Conservation (phyloP, 2,888 invertebrate species). For the Zygogramma bicolorata region DNA sequence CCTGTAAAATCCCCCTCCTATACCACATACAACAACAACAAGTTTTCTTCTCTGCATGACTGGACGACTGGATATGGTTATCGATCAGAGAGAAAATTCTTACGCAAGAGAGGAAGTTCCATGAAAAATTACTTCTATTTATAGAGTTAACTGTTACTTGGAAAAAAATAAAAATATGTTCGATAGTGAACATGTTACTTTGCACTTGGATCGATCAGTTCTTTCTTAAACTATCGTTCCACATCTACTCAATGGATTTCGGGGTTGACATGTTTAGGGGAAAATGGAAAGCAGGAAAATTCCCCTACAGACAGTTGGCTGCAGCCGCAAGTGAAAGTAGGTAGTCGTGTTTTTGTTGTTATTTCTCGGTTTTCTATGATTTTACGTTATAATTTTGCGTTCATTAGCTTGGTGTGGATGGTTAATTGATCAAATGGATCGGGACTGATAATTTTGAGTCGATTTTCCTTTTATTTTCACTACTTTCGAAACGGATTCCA, state of each 20-base stretch:
- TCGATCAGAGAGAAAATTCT: background rate
- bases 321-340: conserved; percentile 39
- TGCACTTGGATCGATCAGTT: background rate
- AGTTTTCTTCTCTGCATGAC: background rate
- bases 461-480: background rate
- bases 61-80: background rate
- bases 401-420: background rate
- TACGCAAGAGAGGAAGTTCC: background rate
- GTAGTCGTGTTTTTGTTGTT: conserved; percentile 48
- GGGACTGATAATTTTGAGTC: conserved; percentile 2
- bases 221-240: background rate
- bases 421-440: background rate
- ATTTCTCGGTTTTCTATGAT: conserved; percentile 37
- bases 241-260: conserved; percentile 15
- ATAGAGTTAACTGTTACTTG: too few relatives aligned
- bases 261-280: conserved; percentile 44
- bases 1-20: background rate
- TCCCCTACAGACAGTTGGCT: conserved; percentile 48
- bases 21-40: too few relatives aligned
- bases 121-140: background rate
- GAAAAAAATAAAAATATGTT: background rate
- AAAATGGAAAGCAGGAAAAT: conserved; percentile 42
- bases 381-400: conserved; percentile 38
- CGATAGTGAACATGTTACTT: background rate
- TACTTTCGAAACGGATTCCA: background rate